phyloP scores from a whole-genome alignment of 2,113 vertebrate species.

The Lepisosteus oculatus region DNA sequence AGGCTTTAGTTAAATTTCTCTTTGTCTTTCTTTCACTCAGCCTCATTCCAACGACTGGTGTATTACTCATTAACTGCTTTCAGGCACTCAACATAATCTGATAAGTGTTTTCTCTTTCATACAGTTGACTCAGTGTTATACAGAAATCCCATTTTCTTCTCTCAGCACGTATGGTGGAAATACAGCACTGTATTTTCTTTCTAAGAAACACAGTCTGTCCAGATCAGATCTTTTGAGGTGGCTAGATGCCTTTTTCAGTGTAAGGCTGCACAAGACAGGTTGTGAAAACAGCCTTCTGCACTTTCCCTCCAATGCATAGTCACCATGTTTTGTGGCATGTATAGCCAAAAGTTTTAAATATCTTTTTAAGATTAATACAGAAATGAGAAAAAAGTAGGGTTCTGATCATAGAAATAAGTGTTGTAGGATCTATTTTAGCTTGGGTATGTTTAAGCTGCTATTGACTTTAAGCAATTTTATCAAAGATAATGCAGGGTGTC shows the following conservation, averaged over 20 bases:
- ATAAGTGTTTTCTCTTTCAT: not conserved
- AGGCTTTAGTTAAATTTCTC: not conserved
- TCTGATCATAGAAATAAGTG: too few species aligned
- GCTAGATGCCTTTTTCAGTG: conserved; percentile 3
- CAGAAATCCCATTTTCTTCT: not conserved
- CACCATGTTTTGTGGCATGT: not conserved
- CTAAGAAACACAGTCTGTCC: conserved; percentile 7
- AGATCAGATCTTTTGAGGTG: not conserved
- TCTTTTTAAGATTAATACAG: too few species aligned
- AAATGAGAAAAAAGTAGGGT: too few species aligned
- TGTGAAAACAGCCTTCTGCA: not conserved
- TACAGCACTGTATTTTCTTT: not conserved
- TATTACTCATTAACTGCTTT: conserved; percentile 6
- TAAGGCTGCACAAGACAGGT: conserved; percentile 2
- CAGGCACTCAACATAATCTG: not conserved
- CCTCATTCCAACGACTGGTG: not conserved
- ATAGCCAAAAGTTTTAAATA: not conserved
- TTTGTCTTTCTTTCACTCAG: not conserved
- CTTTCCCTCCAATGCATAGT: not conserved
- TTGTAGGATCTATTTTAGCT: too few species aligned
- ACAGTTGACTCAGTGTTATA: too few species aligned
- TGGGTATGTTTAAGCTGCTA: too few species aligned
- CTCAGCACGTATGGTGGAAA: not conserved
- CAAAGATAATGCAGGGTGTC: too few species aligned
- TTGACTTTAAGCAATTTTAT: too few species aligned